Base-by-base conservation (phyloP, 1,140 invertebrate species). In the Ylistrum balloti region DNA sequence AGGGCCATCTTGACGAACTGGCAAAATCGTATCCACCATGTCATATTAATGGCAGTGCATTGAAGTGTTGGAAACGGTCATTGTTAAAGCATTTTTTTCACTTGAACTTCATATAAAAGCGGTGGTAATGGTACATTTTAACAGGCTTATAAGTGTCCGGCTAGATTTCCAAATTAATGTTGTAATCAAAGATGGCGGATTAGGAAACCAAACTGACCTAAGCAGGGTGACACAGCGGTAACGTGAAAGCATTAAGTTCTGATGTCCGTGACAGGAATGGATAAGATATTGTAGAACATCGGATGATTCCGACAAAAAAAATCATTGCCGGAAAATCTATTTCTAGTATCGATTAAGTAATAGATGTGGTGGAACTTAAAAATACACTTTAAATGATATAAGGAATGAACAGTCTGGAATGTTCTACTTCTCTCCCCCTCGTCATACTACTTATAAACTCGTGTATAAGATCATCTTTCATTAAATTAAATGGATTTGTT, bases 341-440 rank as follows among this genome's bases (percentile, higher is more conserved):
- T 38, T 48, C 5, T 20, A n/a, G 17, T n/a, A 74, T 74, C 11
- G 9, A 74, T 28, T 74, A 74, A 74, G 56, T 28, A 28, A n/a
- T 28, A 74, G 28, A 28, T 5, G 3, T n/a, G 5, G 13, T 56
- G 20, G 45, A 74, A 74, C 0, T 74, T 28, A 28, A 74, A 74
- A 74, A 74, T 74, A 74, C 28, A 74, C 56, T 74, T n/a, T 74
- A 74, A 74, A 74, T 74, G 28, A 22, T 74, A 1, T 74, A 74
- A 28, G 56, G 56, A 74, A 74, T 74, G 22, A 74, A 74, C 22
- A 74, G n/a, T n/a, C 22, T 28, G 56, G 56, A 74, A 74, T 74
- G 56, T 74, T n/a, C 56, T n/a, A n/a, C n/a, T n/a, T n/a, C n/a
- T n/a, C n/a, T n/a, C n/a, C n/a, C n/a, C n/a, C n/a, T n/a, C n/a